These are phyloP conservation scores for Metaphire vulgaris DNA, from an alignment of 1,140 invertebrate species.

Conservation along the genomic window DNA sequence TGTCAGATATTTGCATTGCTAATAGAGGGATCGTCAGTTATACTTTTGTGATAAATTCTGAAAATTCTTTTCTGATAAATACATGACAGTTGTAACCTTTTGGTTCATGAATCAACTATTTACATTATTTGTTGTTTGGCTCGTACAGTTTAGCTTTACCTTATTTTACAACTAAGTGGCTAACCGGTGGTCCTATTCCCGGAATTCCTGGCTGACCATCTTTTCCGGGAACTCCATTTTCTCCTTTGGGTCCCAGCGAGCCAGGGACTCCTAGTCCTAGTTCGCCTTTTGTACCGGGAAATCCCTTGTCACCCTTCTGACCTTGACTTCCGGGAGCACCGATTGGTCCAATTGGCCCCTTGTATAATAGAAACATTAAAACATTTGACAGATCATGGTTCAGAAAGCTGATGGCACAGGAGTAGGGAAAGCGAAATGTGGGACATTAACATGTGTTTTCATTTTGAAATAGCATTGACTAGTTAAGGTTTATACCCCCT, in stretches of 20 bases:
- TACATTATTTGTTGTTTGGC: background rate
- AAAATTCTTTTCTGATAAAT: background rate
- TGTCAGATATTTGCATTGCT: too few species aligned
- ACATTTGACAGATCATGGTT: background rate
- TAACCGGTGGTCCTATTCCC: background rate
- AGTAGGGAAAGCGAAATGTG: background rate
- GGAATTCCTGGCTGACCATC: background rate
- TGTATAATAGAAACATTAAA: too few species aligned
- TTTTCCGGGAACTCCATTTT: background rate
- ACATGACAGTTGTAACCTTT: background rate
- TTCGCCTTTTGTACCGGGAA: background rate
- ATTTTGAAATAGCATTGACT: background rate
- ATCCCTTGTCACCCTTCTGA: background rate
- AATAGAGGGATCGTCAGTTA: too few species aligned
- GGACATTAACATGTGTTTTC: background rate
- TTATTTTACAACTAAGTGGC: too few species aligned
- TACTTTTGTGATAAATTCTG: too few species aligned
- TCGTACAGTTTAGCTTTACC: background rate
- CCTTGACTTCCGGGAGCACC: background rate
- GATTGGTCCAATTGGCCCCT: too few species aligned
- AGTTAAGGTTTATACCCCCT: too few species aligned
- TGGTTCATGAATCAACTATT: background rate
- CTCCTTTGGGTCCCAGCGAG: background rate
- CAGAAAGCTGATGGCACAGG: too few species aligned
- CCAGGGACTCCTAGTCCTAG: background rate